Evolutionary conservation across 2,797 vertebrate species (phyloP), one percentile per base, ranked within the genome.

Genomic region (Siniperca obscura): DNA sequence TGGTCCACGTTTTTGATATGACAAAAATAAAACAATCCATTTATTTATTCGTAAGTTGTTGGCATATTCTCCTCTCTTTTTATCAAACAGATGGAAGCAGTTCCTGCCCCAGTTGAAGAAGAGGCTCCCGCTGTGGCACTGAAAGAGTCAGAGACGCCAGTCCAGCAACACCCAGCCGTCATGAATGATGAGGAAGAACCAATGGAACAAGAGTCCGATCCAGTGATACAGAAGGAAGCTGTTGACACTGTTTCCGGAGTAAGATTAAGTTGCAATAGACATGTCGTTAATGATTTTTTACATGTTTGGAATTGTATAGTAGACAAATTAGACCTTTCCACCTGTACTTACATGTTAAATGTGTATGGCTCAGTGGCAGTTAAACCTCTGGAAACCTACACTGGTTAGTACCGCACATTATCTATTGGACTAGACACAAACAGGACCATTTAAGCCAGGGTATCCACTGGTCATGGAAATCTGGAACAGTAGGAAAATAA

Each of bases 161-260:
- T 27, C 11, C 85, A 83, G 22, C 73, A 87, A 6, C 81, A 87
- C 0, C 40, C 70, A 0, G 9, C 16, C 7, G 3, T 40, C 8
- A 2, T 10, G 2, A 77, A 76, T 19, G 92, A 92, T 0, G 91
- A 92, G 3, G 90, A 92, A 59, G 92, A 93, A 30, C 83, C 84
- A 0, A 93, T 95, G 93, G 93, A 94, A 76, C 90, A 94, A 14
- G 84, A 88, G 25, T 7, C 82, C 0, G 71, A 74, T 2, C 83
- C 84, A 12, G 80, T 38, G 14, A 84, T 21, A 16, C 78, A 82
- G 10, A 87, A 90, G 61, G 87, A 91, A 22, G 2, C 56, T 3
- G 62, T 1, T 3, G 55, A 86, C 3, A 1, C 27, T 2, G 55
- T 53, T 59, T 13, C 82, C 8, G 81, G 93, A 89, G 94, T 93